Evolutionary conservation across 2,888 invertebrate genomes (phyloP).

Genomic region (Limnephilus auricula): DNA sequence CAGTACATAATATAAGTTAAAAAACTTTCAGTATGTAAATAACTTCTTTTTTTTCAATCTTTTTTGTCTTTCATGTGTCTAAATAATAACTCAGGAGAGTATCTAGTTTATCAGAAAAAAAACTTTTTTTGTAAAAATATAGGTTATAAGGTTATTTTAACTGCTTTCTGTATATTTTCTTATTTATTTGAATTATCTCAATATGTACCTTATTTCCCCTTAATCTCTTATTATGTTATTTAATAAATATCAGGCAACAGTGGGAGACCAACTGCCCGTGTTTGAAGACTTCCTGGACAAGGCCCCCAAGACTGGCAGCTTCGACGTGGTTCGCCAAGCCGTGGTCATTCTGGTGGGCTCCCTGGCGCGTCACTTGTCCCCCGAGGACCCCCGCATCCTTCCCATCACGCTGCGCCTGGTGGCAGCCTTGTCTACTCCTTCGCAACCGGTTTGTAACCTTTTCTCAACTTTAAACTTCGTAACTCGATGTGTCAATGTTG

Average conservation of each 20-base stretch:
- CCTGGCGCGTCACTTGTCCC: constrained; percentile 95
- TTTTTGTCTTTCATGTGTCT: too few relatives aligned
- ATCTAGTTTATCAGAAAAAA: too few relatives aligned
- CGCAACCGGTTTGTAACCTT: constrained; percentile 86
- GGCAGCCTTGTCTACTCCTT: constrained; percentile 95
- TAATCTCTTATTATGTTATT: background rate
- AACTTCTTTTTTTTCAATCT: too few relatives aligned
- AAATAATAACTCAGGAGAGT: too few relatives aligned
- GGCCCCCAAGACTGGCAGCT: constrained; percentile 93
- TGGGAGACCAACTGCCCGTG: constrained; percentile 88
- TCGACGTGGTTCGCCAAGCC: constrained; percentile 95
- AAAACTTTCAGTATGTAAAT: too few relatives aligned
- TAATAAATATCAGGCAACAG: constrained; percentile 76
- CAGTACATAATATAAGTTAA: too few relatives aligned
- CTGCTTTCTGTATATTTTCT: background rate
- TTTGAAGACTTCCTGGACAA: constrained; percentile 96
- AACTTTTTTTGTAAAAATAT: too few relatives aligned
- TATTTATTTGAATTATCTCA: background rate
- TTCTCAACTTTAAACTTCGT: background rate
- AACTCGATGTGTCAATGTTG: background rate
- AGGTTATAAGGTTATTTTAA: too few relatives aligned
- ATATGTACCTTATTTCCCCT: background rate
- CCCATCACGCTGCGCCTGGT: constrained; percentile 96
- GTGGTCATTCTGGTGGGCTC: constrained; percentile 98
- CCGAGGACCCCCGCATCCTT: constrained; percentile 91